phyloP scores from a whole-genome alignment of 2,888 invertebrate genomes.

The Leucozona laternaria region DNA sequence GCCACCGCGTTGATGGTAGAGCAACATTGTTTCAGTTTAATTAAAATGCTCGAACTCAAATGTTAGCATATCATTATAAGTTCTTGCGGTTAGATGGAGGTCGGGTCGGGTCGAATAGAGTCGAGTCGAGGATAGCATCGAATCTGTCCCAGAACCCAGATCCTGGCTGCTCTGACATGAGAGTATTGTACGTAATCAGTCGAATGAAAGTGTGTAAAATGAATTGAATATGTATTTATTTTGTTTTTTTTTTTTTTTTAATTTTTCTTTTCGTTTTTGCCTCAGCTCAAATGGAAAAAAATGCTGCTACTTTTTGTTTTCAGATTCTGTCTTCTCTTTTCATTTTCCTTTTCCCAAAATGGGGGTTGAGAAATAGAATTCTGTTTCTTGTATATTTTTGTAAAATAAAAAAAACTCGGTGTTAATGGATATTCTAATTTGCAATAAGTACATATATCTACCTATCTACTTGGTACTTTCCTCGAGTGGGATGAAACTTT shows the following conservation, averaged over 20 bases:
- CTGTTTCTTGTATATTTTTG: background rate
- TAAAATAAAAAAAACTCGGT: slow-evolving; percentile 30
- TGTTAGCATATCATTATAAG: slow-evolving; percentile 75
- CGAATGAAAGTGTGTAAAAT: slow-evolving; percentile 53
- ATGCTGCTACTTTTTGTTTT: slow-evolving; percentile 11
- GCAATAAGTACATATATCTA: slow-evolving; percentile 57
- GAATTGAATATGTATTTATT: slow-evolving; percentile 44
- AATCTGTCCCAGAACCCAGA: background rate
- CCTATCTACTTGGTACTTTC: background rate
- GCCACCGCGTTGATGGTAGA: slow-evolving; percentile 18
- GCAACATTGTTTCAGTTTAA: slow-evolving; percentile 75
- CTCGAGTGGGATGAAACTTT: slow-evolving; percentile 11
- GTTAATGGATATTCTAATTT: slow-evolving; percentile 73
- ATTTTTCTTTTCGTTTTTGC: background rate
- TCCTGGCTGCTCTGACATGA: slow-evolving; percentile 27
- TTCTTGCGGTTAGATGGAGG: slow-evolving; percentile 44
- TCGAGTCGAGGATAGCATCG: background rate
- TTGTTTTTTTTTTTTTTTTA: background rate
- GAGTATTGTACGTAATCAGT: slow-evolving; percentile 50
- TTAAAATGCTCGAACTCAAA: slow-evolving; percentile 70
- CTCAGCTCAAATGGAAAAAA: background rate
- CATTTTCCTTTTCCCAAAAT: background rate
- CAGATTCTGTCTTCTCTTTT: slow-evolving; percentile 1
- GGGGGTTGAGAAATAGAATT: slow-evolving; percentile 10
- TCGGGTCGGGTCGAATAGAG: slow-evolving; percentile 21